Base-by-base conservation (phyloP, 2,113 vertebrate species). In the Corapipo altera region DNA sequence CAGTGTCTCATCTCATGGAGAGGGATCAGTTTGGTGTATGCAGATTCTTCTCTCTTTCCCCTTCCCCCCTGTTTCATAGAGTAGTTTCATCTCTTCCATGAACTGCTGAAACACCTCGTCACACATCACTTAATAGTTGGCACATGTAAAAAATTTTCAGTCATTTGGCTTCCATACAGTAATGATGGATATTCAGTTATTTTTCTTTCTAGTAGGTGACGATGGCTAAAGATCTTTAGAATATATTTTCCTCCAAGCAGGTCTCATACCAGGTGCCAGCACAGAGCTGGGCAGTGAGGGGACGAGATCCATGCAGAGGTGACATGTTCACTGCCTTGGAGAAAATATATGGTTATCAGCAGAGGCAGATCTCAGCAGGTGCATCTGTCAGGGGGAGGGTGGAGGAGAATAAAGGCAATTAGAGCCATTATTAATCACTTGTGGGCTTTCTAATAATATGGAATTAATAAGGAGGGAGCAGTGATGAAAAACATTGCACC, bases 271-370 rank as follows among this genome's bases (percentile, higher is more conserved):
- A 22, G 35, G 41, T 77, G 55, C 32, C 65, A 66, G 59, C 12
- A 8, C 54, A 62, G 26, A 62, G 46, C 30, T 1, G 2, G 11
- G 27, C 37, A 73, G 35, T 1, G 9, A 64, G 18, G 35, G 46
- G 21, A 54, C 0, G 0, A 69, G 20, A 41, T 51, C n/a, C 3
- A 0, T 2, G 24, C 33, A 23, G 52, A 61, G 18, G 44, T 46
- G 64, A 64, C 23, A 13, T 0, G 0, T 14, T 28, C 48, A 2
- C 1, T 2, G 30, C 6, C 55, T 26, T 24, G 24, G 14, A 46
- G 18, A 11, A 44, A 3, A 54, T 0, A 1, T 3, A 3, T 4
- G 13, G 39, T 32, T 61, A 64, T 48, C 1, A 0, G 27, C 22
- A 55, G 85, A 81, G 59, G 23, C 8, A 5, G 21, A 3, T 70